Evolutionary conservation across 2,797 vertebrate species (phyloP).

Genomic region (Antrozous pallidus): DNA sequence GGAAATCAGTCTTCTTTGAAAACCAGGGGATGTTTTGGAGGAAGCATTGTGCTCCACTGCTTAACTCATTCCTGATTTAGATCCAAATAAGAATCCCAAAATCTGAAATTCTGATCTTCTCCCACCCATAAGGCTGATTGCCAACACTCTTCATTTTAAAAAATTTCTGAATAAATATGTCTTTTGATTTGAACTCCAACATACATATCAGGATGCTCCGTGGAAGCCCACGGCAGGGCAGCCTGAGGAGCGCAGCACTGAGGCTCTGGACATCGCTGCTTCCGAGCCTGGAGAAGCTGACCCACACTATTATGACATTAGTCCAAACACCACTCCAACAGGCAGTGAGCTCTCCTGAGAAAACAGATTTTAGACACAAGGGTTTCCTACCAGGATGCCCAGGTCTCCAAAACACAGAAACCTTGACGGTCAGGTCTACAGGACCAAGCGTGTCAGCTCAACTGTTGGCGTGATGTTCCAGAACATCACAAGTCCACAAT

Average conservation of each 20-base stretch:
- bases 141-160: not conserved
- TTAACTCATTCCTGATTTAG: not conserved
- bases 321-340: not conserved
- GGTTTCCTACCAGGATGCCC: not conserved
- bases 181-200: not conserved
- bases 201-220: accelerated
- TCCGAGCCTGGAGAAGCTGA: not conserved
- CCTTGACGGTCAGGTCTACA: not conserved
- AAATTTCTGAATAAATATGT: not conserved
- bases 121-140: not conserved
- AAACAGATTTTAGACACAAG: not conserved
- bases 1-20: not conserved
- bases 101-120: not conserved
- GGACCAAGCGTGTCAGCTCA: not conserved
- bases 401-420: not conserved
- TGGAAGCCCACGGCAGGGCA: not conserved
- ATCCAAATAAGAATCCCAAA: not conserved
- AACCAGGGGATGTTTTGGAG: not conserved
- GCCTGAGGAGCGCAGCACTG: not conserved
- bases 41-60: not conserved
- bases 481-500: not conserved
- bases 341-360: not conserved
- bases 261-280: not conserved
- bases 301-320: not conserved
- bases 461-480: not conserved